A percentile compares a stretch with the other conserved stretches of the same genome.
These are phyloP conservation scores for Sarcoramphus papa DNA, from an alignment of 2,797 vertebrate genomes.

Conservation along the genomic window DNA sequence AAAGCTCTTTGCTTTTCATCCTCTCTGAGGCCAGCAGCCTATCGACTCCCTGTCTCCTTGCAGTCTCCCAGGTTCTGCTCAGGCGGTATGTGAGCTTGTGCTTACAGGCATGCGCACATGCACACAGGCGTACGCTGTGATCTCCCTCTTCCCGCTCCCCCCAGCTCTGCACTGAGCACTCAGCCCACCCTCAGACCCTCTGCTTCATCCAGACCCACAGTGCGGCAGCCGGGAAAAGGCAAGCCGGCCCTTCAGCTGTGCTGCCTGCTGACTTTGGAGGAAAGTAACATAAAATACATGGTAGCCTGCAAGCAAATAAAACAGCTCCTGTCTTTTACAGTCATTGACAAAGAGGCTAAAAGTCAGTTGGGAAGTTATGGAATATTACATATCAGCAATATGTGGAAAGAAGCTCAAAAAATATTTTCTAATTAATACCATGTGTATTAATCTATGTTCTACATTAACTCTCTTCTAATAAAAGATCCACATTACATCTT, in stretches of 20 bases:
- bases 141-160: background rate
- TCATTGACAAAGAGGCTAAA: background rate
- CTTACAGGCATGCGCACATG: accelerated
- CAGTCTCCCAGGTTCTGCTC: background rate
- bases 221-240: accelerated
- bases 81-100: accelerated
- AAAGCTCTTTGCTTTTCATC: background rate
- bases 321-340: background rate
- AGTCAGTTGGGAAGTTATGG: background rate
- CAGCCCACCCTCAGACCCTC: background rate
- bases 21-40: accelerated
- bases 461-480: background rate
- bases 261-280: background rate
- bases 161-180: background rate
- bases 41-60: background rate
- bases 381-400: background rate
- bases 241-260: background rate
- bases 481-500: background rate
- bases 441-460: background rate
- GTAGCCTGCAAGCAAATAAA: background rate
- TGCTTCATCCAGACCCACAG: background rate
- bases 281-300: background rate
- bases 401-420: background rate
- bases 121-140: accelerated
- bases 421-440: background rate